phyloP scores from a whole-genome alignment of 1,140 invertebrate genomes.

The Watersipora subatra region DNA sequence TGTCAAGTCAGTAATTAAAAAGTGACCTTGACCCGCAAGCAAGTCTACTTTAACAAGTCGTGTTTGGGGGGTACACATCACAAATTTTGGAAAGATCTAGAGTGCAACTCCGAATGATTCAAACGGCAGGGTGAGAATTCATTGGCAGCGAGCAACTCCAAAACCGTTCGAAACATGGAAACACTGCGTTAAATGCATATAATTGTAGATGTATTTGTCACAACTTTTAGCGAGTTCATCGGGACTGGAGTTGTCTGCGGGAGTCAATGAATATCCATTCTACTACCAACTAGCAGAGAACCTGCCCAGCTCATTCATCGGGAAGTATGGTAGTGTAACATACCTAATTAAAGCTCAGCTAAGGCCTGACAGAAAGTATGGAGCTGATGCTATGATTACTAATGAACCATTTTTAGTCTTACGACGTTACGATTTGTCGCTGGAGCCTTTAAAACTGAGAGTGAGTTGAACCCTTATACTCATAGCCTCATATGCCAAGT shows the following conservation, averaged over 20 bases:
- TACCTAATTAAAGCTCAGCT: constrained; percentile 33
- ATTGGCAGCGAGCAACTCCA: no score
- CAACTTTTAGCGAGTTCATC: not conserved
- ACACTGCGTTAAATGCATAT: no score
- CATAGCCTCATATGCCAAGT: no score
- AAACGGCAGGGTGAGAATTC: not conserved
- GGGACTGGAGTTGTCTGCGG: constrained; percentile 6
- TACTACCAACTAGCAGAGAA: constrained; percentile 28
- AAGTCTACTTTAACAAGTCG: constrained; percentile 20
- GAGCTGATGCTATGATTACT: constrained; percentile 23
- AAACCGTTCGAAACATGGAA: constrained; percentile 12
- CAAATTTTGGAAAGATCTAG: no score
- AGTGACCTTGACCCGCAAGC: no score
- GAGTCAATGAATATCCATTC: constrained; percentile 27
- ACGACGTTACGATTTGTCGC: constrained; percentile 12
- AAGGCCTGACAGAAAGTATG: constrained; percentile 18
- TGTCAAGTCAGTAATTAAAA: no score
- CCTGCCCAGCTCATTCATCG: constrained; percentile 37
- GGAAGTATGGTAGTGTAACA: constrained; percentile 37
- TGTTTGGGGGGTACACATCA: constrained; percentile 14
- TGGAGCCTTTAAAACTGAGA: not conserved
- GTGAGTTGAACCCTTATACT: no score
- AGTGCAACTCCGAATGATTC: not conserved
- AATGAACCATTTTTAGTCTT: constrained; percentile 35
- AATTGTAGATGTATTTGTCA: no score